Evolutionary conservation across 2,113 vertebrate genomes (phyloP), one percentile per base, ranked within the genome.

Genomic region (Dipodomys ordii): DNA sequence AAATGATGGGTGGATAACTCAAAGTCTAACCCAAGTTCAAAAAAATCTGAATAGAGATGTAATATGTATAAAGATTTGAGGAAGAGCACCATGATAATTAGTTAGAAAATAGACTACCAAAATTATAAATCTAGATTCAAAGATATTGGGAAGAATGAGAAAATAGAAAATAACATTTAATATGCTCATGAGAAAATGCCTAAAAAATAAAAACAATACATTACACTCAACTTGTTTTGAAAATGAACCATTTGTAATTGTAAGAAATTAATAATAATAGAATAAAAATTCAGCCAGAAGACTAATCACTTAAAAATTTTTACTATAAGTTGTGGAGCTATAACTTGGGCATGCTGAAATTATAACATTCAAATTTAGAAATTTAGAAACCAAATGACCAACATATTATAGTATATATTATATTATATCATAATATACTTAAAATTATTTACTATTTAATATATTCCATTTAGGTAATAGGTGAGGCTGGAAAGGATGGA

Each of bases 401-500:
- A 72, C 28, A 35, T 69, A 57, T 39, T 78, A 93, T 85, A 60
- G 12, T n/a, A 39, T 6, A 39, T 39, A 39, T 39, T 39, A 39
- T 39, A 39, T 39, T 39, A 39, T 39, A 39, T 39, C 39, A 39
- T 39, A 39, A 39, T 39, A 39, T 39, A 6, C 39, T 83, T 32
- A 88, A 71, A 95, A 46, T 82, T 71, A 93, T 71, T 82, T 74
- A 65, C 46, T 78, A 16, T 2, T 86, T 11, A 39, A 96, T 93
- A 62, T 80, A 53, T 76, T 19, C 19, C 23, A 23, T 64, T 64
- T 5, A 23, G 62, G 62, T 57, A 13, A 57, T 57, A 57, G 12
- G 13, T 16, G 53, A 57, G 49, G 12, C 49, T 53, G 12, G 49
- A 53, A 53, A 13, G 53, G 15, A 57, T 16, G 15, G 15, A 57